A percentile compares a stretch with the other conserved stretches of the same genome.
These are phyloP conservation scores for Nebria salina DNA, from an alignment of 2,888 invertebrate genomes.

Conservation along the genomic window DNA sequence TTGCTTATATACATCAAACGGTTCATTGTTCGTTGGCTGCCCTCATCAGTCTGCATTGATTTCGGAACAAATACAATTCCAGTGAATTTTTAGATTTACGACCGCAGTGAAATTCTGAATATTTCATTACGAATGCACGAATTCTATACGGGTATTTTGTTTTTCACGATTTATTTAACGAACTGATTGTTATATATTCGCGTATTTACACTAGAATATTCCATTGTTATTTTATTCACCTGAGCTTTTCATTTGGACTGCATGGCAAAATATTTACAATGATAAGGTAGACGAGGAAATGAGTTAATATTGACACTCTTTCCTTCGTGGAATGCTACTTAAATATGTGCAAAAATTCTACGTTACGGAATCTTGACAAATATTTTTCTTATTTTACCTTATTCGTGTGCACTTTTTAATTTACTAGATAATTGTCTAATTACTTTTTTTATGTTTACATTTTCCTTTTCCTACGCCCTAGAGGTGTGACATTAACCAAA, in stretches of 20 bases:
- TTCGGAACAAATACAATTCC: constrained; percentile 35
- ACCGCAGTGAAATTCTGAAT: constrained; percentile 10
- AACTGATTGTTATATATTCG: constrained; percentile 22
- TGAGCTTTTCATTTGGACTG: not conserved
- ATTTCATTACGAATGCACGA: not conserved
- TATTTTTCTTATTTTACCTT: not conserved
- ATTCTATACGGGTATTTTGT: constrained; percentile 27
- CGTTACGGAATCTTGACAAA: not conserved
- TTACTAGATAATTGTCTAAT: not conserved
- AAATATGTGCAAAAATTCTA: not conserved
- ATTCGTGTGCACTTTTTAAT: not conserved
- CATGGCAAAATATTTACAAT: not conserved
- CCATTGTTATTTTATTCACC: not conserved
- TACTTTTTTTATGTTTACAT: not conserved
- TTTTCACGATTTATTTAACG: constrained; percentile 25
- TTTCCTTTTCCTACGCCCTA: not conserved
- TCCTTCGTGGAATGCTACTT: not conserved
- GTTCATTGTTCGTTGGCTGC: constrained; percentile 32
- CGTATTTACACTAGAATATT: constrained; percentile 16
- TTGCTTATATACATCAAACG: constrained; percentile 34
- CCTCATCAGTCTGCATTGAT: constrained; percentile 35
- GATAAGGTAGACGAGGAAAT: not conserved
- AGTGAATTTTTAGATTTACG: constrained; percentile 35
- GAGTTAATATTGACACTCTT: not conserved
- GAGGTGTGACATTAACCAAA: not conserved